Evolutionary conservation across 2,113 vertebrate species (phyloP).

Genomic region (Probosciger aterrimus): DNA sequence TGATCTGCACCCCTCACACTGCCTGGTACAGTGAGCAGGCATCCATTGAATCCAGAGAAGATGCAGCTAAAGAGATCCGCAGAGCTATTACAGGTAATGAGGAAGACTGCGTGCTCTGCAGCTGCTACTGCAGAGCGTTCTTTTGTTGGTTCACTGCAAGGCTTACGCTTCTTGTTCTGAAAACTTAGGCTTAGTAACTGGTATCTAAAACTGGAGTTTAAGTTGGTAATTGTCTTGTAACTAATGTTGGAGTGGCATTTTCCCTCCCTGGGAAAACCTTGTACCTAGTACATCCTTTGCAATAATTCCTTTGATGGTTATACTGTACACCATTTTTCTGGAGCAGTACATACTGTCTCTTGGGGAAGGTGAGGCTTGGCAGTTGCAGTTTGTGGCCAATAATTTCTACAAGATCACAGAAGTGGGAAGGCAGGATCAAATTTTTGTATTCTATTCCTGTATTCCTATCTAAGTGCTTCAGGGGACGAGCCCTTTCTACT

Average conservation of each 20-base stretch:
- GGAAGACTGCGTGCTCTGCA: neutral
- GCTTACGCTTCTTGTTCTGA: neutral
- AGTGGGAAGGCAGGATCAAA: neutral
- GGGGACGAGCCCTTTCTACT: neutral
- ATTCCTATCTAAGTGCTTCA: neutral
- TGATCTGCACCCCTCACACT: constrained; percentile 90
- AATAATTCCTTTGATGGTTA: neutral
- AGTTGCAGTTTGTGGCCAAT: neutral
- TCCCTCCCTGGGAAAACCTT: neutral
- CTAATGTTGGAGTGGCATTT: neutral
- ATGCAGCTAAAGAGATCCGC: constrained; percentile 88
- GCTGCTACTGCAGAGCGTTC: neutral
- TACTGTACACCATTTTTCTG: neutral
- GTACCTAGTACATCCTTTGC: neutral
- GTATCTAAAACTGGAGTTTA: neutral
- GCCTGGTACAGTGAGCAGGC: constrained; percentile 93
- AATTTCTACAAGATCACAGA: neutral
- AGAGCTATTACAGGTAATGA: constrained; percentile 86
- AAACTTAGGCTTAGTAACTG: neutral
- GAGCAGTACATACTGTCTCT: neutral
- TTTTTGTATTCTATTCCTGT: neutral
- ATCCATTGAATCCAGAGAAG: constrained; percentile 87
- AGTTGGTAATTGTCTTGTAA: neutral
- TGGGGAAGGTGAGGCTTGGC: neutral
- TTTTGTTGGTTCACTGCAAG: neutral